Base-by-base conservation (phyloP, 1,140 invertebrate species). In the Helicoverpa zea region DNA sequence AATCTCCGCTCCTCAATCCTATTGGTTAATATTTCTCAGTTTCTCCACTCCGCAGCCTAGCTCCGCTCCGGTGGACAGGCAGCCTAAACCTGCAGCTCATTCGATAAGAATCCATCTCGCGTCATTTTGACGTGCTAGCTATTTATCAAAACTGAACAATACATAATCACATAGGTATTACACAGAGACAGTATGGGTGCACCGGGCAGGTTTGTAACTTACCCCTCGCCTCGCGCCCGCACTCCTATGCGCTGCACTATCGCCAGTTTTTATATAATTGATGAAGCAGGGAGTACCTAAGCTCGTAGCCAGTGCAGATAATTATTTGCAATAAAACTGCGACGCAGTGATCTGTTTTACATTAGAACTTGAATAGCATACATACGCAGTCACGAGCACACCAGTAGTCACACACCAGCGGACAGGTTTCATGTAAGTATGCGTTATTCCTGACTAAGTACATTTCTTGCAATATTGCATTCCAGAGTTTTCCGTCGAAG, bases 301-400 rank as follows among this genome's bases (percentile, higher is more conserved):
- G 14, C 10, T 30, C 61, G 61, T 9, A 43, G 30, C 61, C 35
- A 29, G 30, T n/a, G 2, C 61, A 14, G 61, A 11, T 43, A 16
- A 16, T 59, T 59, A 59, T 59, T 59, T 59, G 58, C 58, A 11
- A 59, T 59, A 59, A 23, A 10, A 59, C 23, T 59, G 58, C 18
- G 58, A 29, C 56, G 58, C 58, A 18, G 3, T 59, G 58, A 29
- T 59, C 58, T 59, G 58, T 30, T 61, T 61, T 61, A 61, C 29
- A 59, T 61, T 61, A 61, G 12, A 61, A 61, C 11, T 12, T 61
- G 29, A 61, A 61, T 30, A 30, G 58, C 18, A 30, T 59, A 23
- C 56, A 23, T 23, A 23, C 23, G 23, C 23, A 23, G 23, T 23
- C 23, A 23, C 23, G 23, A 23, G 23, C 23, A 23, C 23, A 23